phyloP scores from a whole-genome alignment of 2,113 vertebrate species.

The Pyrgilauda ruficollis region DNA sequence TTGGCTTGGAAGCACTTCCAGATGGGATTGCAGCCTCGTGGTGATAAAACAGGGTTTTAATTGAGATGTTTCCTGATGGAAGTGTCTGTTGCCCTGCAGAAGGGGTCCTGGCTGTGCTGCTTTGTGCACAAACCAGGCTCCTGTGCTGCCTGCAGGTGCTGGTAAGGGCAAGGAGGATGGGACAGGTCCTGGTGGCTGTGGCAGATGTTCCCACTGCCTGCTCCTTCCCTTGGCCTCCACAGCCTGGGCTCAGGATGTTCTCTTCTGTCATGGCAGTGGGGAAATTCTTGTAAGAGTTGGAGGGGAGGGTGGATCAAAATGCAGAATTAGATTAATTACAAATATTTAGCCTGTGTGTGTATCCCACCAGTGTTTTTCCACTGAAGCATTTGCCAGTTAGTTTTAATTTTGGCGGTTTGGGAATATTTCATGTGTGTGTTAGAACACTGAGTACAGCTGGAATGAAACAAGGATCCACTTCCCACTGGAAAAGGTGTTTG shows the following conservation, averaged over 20 bases:
- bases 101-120: fast-evolving
- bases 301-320: not conserved
- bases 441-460: not conserved
- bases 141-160: fast-evolving
- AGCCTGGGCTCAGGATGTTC: not conserved
- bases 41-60: not conserved
- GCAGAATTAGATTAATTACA: not conserved
- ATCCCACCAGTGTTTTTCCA: not conserved
- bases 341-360: not conserved
- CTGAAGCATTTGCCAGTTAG: not conserved
- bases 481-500: not conserved
- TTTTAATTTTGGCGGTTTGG: not conserved
- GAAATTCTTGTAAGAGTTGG: not conserved
- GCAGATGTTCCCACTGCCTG: not conserved
- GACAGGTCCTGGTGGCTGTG: not conserved
- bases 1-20: not conserved
- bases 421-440: not conserved
- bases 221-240: not conserved
- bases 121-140: not conserved
- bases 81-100: not conserved
- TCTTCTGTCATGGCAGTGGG: fast-evolving
- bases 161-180: not conserved
- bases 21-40: fast-evolving
- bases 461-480: not conserved
- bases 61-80: not conserved